phyloP scores from a whole-genome alignment of 1,140 invertebrate species.

The Dryas iulia region DNA sequence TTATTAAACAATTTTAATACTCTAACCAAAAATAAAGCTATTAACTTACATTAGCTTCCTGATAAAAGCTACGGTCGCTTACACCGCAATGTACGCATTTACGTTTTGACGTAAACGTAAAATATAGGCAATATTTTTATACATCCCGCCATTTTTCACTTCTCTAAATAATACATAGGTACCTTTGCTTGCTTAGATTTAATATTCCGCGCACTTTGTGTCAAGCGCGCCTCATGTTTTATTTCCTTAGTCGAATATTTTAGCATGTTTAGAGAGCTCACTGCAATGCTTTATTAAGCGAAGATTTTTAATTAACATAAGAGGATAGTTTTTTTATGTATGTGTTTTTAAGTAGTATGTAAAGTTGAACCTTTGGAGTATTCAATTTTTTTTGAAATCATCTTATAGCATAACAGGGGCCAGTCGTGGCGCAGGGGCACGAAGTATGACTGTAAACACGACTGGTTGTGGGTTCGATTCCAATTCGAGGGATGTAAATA shows the following conservation, averaged over 20 bases:
- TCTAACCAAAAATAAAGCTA: neutral
- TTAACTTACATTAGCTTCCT: neutral
- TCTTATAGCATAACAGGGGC: no score
- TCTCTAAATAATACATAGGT: slow-evolving; percentile 19
- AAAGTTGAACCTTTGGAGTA: no score
- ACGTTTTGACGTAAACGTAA: slow-evolving; percentile 11
- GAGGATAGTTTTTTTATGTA: neutral
- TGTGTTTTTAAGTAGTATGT: no score
- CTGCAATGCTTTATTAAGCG: neutral
- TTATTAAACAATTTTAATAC: neutral
- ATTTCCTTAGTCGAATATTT: slow-evolving; percentile 15
- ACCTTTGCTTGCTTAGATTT: slow-evolving; percentile 24
- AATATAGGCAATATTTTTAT: slow-evolving; percentile 13
- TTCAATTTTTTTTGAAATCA: no score
- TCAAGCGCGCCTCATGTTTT: slow-evolving; percentile 24
- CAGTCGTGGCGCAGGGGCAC: no score
- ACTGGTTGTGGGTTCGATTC: no score
- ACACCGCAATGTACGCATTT: slow-evolving; percentile 11
- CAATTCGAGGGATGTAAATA: no score
- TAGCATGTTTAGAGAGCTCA: slow-evolving; percentile 7
- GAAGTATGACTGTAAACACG: no score
- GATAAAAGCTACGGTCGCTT: neutral
- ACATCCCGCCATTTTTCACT: slow-evolving; percentile 7
- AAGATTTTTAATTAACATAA: neutral
- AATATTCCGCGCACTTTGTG: slow-evolving; percentile 27